Percentiles rank a stretch among this genome's conserved stretches.
Conservation (phyloP, 2,113 vertebrate genomes). For the Butorides virescens region DNA sequence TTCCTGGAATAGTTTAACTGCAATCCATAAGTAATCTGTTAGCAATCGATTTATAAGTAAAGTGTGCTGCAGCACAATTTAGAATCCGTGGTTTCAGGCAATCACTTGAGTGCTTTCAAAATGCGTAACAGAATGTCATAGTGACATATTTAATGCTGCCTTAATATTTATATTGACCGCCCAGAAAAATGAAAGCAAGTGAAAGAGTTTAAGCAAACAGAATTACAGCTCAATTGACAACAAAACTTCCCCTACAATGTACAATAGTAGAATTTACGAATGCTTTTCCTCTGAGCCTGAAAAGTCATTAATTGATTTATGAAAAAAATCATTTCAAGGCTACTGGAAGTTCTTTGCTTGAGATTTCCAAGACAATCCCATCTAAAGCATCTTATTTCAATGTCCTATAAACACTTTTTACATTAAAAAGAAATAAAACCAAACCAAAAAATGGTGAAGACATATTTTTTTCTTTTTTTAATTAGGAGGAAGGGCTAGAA, state of each 20-base stretch:
- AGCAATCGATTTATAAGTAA: conserved; percentile 19
- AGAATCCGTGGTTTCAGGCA: not conserved
- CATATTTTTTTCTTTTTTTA: not conserved
- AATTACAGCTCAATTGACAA: conserved; percentile 1
- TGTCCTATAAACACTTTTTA: not conserved
- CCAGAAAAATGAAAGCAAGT: conserved; percentile 5
- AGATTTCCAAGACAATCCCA: not conserved
- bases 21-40: conserved; percentile 26
- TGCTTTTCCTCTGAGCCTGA: not conserved
- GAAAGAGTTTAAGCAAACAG: conserved; percentile 21
- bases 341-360: not conserved
- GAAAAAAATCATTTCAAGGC: not conserved
- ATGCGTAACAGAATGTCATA: not conserved
- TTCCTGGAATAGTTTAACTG: conserved; percentile 1
- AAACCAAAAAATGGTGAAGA: not conserved
- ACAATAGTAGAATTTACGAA: not conserved
- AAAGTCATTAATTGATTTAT: not conserved
- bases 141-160: conserved; percentile 9
- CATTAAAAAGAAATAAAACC: not conserved
- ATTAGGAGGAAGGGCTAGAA: not conserved
- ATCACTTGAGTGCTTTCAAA: conserved; percentile 35
- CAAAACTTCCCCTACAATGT: not conserved
- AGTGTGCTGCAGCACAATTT: not conserved
- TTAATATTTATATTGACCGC: not conserved
- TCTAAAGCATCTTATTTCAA: not conserved